Percentiles rank a stretch among this genome's conserved stretches.
These are phyloP conservation scores for Chrysolina oricalcia DNA, from an alignment of 2,888 invertebrate genomes.

Conservation along the genomic window DNA sequence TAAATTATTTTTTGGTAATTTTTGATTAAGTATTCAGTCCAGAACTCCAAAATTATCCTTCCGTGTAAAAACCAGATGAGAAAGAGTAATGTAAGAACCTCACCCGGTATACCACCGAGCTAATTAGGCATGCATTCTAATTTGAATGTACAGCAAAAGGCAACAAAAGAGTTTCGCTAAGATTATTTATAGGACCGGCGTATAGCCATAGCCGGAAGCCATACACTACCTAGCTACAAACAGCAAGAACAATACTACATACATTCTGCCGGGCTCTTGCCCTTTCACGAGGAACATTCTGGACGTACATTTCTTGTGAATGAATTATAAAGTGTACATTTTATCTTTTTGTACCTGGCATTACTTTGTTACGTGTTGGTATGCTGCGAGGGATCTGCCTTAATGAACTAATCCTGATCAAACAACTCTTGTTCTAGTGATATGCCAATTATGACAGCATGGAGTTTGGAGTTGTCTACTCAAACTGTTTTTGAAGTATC, in stretches of 20 bases:
- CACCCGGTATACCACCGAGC: conserved; percentile 25
- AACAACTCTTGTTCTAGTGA: not conserved
- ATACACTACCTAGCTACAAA: conserved; percentile 43
- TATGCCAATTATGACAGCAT: too few species aligned
- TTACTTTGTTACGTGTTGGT: not conserved
- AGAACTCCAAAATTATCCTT: too few species aligned
- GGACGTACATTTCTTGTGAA: conserved; percentile 24
- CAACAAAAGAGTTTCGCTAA: conserved; percentile 50
- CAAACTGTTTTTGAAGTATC: too few species aligned
- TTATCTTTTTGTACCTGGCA: not conserved
- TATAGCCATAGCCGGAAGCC: conserved; percentile 43
- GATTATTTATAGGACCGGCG: conserved; percentile 47
- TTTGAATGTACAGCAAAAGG: conserved; percentile 44
- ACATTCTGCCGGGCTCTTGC: conserved; percentile 12
- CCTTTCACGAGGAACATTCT: conserved; percentile 17
- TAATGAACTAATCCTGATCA: not conserved
- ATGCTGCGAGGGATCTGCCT: not conserved
- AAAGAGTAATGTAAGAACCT: too few species aligned
- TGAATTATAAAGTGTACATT: conserved; percentile 31
- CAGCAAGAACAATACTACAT: conserved; percentile 34
- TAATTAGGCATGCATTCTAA: conserved; percentile 48
- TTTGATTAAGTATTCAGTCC: too few species aligned
- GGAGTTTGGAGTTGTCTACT: too few species aligned
- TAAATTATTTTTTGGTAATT: too few species aligned
- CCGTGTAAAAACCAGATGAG: too few species aligned